Evolutionary conservation across 2,888 invertebrate species (phyloP).

Genomic region (Eristalis pertinax): DNA sequence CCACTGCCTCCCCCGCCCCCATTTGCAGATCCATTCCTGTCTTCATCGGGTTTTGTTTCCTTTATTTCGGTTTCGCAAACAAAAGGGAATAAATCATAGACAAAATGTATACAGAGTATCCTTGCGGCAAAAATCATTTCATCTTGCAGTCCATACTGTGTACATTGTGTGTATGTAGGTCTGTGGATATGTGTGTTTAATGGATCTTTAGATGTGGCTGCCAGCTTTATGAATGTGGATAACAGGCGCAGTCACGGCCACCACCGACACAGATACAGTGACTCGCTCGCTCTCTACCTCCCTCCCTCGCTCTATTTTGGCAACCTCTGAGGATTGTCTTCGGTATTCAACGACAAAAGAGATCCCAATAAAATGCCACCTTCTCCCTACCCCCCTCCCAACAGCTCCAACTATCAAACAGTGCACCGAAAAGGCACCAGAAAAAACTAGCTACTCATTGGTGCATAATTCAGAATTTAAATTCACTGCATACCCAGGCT

Average conservation of each 20-base stretch:
- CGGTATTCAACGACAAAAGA: constrained; percentile 1
- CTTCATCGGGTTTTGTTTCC: constrained; percentile 45
- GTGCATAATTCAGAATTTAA: constrained; percentile 58
- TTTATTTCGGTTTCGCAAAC: constrained; percentile 57
- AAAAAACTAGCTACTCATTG: constrained; percentile 40
- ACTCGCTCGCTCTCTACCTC: too few species aligned
- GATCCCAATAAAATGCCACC: constrained; percentile 1
- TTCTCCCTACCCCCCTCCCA: not conserved
- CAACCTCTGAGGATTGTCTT: constrained; percentile 21
- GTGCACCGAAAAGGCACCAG: not conserved
- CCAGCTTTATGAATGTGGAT: constrained; percentile 69
- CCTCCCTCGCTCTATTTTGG: constrained; percentile 23
- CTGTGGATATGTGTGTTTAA: constrained; percentile 28
- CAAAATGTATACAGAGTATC: constrained; percentile 47
- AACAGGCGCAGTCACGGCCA: constrained; percentile 28
- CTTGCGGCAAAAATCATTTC: constrained; percentile 66
- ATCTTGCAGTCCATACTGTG: constrained; percentile 26
- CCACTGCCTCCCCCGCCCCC: constrained; percentile 19
- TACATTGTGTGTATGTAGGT: not conserved
- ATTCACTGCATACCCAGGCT: constrained; percentile 45
- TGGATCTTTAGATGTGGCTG: constrained; percentile 40
- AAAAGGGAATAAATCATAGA: constrained; percentile 68
- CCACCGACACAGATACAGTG: not conserved
- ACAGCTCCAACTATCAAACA: not conserved
- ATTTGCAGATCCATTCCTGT: too few species aligned